Evolutionary conservation across 2,888 invertebrate genomes (phyloP).

Genomic region (Dryadula phaetusa): DNA sequence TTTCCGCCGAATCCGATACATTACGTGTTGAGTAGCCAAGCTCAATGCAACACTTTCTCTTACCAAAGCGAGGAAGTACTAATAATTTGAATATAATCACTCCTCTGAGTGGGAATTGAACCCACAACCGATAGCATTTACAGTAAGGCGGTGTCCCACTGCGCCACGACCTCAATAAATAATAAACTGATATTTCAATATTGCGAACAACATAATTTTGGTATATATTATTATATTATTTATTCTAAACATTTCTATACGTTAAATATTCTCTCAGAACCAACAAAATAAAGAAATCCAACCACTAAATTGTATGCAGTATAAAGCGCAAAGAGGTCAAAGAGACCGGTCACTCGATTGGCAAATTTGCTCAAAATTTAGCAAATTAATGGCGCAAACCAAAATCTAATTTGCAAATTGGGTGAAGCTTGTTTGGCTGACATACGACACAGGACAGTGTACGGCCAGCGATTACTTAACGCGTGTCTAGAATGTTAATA

Average conservation of each 20-base stretch:
- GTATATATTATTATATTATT: background rate
- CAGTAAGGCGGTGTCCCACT: too few species aligned
- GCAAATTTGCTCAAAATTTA: slow-evolving; percentile 45
- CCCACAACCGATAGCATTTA: too few species aligned
- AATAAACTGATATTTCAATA: background rate
- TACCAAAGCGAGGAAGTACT: too few species aligned
- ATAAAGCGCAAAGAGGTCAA: slow-evolving; percentile 25
- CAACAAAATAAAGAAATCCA: background rate
- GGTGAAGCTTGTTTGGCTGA: slow-evolving; percentile 42
- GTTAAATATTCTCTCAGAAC: background rate
- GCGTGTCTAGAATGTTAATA: slow-evolving; percentile 23
- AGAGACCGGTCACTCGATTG: slow-evolving; percentile 38
- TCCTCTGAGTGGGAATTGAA: too few species aligned
- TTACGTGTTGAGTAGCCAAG: too few species aligned
- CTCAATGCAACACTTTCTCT: too few species aligned
- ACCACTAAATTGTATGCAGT: slow-evolving; percentile 23
- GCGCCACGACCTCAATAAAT: too few species aligned
- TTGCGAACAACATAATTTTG: background rate
- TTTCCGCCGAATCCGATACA: too few species aligned
- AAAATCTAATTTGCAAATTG: slow-evolving; percentile 45
- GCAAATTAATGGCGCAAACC: slow-evolving; percentile 44
- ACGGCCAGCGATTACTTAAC: slow-evolving; percentile 37
- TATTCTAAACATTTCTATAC: too few species aligned
- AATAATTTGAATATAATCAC: too few species aligned
- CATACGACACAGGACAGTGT: slow-evolving; percentile 31